phyloP scores from a whole-genome alignment of 2,888 invertebrate species.

The Molanna angustata region DNA sequence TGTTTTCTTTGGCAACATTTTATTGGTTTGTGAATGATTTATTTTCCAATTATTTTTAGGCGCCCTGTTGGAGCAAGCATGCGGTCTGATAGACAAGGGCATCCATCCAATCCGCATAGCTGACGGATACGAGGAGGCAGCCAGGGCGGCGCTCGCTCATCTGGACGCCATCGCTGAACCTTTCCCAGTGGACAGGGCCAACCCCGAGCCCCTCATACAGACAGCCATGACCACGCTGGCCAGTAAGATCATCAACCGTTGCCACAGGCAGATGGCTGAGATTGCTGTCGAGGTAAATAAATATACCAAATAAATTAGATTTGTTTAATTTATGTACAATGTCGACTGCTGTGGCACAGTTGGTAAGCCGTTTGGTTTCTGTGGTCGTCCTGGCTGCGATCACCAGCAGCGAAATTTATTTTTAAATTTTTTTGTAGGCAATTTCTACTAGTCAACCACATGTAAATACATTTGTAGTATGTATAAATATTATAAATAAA shows the following conservation, averaged over 20 bases:
- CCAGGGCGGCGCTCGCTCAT: slow-evolving; percentile 81
- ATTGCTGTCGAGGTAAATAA: slow-evolving; percentile 78
- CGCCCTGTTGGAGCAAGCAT: slow-evolving; percentile 93
- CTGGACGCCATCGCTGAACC: slow-evolving; percentile 85
- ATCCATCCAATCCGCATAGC: slow-evolving; percentile 99
- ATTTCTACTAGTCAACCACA: too few relatives aligned
- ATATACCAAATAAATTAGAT: too few relatives aligned
- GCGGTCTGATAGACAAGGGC: slow-evolving; percentile 87
- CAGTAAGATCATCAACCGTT: slow-evolving; percentile 97
- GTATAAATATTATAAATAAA: too few relatives aligned
- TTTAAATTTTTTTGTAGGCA: too few relatives aligned
- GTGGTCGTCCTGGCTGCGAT: too few relatives aligned
- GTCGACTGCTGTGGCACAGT: too few relatives aligned
- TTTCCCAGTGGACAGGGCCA: slow-evolving; percentile 81
- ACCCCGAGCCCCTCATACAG: slow-evolving; percentile 84
- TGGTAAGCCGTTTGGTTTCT: too few relatives aligned
- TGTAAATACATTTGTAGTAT: too few relatives aligned
- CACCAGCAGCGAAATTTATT: too few relatives aligned
- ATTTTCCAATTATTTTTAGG: slow-evolving; percentile 48
- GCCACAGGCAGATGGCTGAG: slow-evolving; percentile 96
- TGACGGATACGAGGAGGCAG: slow-evolving; percentile 97
- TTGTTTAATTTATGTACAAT: too few relatives aligned
- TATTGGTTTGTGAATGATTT: too few relatives aligned
- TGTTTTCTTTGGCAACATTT: too few relatives aligned
- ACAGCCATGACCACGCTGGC: slow-evolving; percentile 98